These are phyloP conservation scores for Luperina nickerlii DNA, from an alignment of 2,888 invertebrate genomes.

Conservation along the genomic window DNA sequence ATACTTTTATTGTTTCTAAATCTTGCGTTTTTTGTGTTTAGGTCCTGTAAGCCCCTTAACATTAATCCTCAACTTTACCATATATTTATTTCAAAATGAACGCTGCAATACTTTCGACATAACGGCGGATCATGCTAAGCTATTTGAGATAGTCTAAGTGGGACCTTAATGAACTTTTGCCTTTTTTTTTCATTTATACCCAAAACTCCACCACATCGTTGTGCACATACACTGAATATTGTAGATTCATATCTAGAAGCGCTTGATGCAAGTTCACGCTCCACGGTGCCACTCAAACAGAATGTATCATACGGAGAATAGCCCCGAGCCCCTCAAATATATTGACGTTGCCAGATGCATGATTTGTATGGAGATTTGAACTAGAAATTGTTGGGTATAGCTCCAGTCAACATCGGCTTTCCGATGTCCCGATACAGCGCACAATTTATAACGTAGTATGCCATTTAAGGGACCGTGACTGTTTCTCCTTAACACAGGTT, in stretches of 20 bases:
- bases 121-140: too few relatives aligned
- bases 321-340: slow-evolving; percentile 54
- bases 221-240: neutral
- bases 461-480: neutral
- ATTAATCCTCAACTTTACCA: too few relatives aligned
- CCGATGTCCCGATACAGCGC: neutral
- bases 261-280: slow-evolving; percentile 37
- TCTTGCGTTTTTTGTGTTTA: too few relatives aligned
- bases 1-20: too few relatives aligned
- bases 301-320: slow-evolving; percentile 33
- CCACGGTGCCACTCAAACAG: slow-evolving; percentile 37
- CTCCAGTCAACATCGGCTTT: slow-evolving; percentile 34
- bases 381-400: slow-evolving; percentile 40
- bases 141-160: too few relatives aligned
- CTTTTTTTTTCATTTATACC: too few relatives aligned
- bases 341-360: slow-evolving; percentile 50
- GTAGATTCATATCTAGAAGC: slow-evolving; percentile 1
- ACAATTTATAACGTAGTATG: slow-evolving; percentile 11
- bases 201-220: neutral
- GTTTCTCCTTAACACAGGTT: too few relatives aligned
- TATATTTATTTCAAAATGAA: too few relatives aligned
- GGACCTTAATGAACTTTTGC: too few relatives aligned
- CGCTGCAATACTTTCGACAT: too few relatives aligned
- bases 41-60: too few relatives aligned
- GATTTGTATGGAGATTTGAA: slow-evolving; percentile 59